These are phyloP conservation scores for Mimumesa dahlbomi DNA, from an alignment of 2,888 invertebrate species.

Conservation along the genomic window DNA sequence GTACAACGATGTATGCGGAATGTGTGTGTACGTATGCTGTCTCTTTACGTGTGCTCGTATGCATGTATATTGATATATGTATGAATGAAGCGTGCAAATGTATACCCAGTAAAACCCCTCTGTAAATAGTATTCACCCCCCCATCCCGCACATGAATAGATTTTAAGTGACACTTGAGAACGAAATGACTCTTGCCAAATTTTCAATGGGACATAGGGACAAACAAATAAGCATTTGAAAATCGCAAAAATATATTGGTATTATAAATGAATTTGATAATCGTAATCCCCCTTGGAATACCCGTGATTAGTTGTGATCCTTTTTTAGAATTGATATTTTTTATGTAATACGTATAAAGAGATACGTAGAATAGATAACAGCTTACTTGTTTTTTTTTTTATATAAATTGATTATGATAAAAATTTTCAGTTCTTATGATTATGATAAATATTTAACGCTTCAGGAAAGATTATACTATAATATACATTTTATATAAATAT, in stretches of 20 bases:
- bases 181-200: constrained; percentile 77
- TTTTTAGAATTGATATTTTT: too few species aligned
- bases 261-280: constrained; percentile 73
- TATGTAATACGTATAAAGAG: too few species aligned
- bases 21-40: constrained; percentile 23
- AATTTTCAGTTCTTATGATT: too few species aligned
- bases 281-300: constrained; percentile 33
- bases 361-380: too few species aligned
- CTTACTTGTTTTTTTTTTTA: too few species aligned
- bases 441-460: too few species aligned
- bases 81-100: constrained; percentile 69
- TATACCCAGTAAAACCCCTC: constrained; percentile 51
- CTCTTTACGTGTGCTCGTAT: constrained; percentile 27
- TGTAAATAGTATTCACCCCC: constrained; percentile 73
- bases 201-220: constrained; percentile 75
- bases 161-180: constrained; percentile 71
- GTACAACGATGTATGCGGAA: background rate
- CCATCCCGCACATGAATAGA: constrained; percentile 66
- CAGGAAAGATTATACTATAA: background rate
- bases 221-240: constrained; percentile 74
- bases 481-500: constrained; percentile 1
- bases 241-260: constrained; percentile 78
- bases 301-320: background rate
- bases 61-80: constrained; percentile 45
- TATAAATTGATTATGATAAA: too few species aligned